Conservation (phyloP, 2,797 vertebrate genomes). For the Rhodeus uyekii region DNA sequence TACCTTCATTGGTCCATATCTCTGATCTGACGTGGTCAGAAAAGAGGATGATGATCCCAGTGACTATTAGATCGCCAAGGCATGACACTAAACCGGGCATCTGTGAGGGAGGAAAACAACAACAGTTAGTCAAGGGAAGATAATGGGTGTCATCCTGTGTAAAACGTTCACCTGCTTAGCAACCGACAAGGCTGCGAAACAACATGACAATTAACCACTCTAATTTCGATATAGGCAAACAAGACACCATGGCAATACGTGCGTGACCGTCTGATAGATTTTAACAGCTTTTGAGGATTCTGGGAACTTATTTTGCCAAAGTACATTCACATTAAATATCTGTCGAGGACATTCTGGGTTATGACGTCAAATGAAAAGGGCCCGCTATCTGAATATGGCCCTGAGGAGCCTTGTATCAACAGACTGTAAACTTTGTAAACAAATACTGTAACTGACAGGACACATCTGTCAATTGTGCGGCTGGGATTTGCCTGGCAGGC, state of each 20-base stretch:
- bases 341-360: neutral
- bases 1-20: constrained; percentile 79
- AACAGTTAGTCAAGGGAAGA: neutral
- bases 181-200: constrained; percentile 16
- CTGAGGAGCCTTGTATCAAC: constrained; percentile 14
- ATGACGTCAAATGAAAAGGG: constrained; percentile 21
- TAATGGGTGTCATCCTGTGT: neutral
- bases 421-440: constrained; percentile 21
- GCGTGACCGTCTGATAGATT: constrained; percentile 24
- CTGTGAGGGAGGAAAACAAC: constrained; percentile 58
- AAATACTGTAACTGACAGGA: constrained; percentile 6
- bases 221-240: constrained; percentile 46
- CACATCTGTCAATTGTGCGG: neutral
- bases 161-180: constrained; percentile 48
- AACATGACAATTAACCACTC: constrained; percentile 25
- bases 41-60: constrained; percentile 74
- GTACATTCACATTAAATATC: neutral
- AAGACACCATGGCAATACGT: constrained; percentile 42
- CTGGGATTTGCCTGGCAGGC: neutral
- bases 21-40: constrained; percentile 67
- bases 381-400: neutral
- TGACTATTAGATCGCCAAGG: constrained; percentile 77
- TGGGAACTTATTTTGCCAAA: neutral
- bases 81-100: constrained; percentile 76
- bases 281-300: neutral